Evolutionary conservation across 2,113 vertebrate species (phyloP).

Genomic region (Actenoides hombroni): DNA sequence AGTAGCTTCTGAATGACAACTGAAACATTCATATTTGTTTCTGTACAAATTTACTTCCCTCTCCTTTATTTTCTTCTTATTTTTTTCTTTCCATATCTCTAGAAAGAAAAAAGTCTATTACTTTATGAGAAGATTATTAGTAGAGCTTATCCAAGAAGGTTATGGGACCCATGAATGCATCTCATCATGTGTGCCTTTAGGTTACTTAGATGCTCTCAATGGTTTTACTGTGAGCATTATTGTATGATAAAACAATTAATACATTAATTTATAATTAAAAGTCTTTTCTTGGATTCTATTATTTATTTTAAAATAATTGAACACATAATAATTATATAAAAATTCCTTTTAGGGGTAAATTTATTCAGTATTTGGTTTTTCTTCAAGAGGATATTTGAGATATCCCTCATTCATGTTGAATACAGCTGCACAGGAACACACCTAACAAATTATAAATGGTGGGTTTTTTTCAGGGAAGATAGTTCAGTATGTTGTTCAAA

Average conservation of each 20-base stretch:
- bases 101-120: neutral
- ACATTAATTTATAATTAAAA: neutral
- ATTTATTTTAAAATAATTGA: neutral
- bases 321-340: neutral
- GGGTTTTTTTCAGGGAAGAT: neutral
- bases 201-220: neutral
- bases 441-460: neutral
- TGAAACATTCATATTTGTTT: neutral
- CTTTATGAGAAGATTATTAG: neutral
- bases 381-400: neutral
- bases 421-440: neutral
- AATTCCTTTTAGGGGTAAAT: neutral
- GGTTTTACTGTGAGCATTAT: neutral
- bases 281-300: neutral
- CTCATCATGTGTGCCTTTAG: neutral
- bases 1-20: neutral
- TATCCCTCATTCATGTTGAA: neutral
- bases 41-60: neutral
- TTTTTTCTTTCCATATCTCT: neutral
- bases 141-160: neutral
- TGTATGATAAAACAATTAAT: neutral
- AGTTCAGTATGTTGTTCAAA: neutral
- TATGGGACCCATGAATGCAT: neutral
- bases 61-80: neutral
- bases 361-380: neutral